Percentiles rank a stretch among this genome's conserved stretches.
Evolutionary conservation across 2,888 invertebrate genomes (phyloP).

Genomic region (Mesopsocus fuscifrons): DNA sequence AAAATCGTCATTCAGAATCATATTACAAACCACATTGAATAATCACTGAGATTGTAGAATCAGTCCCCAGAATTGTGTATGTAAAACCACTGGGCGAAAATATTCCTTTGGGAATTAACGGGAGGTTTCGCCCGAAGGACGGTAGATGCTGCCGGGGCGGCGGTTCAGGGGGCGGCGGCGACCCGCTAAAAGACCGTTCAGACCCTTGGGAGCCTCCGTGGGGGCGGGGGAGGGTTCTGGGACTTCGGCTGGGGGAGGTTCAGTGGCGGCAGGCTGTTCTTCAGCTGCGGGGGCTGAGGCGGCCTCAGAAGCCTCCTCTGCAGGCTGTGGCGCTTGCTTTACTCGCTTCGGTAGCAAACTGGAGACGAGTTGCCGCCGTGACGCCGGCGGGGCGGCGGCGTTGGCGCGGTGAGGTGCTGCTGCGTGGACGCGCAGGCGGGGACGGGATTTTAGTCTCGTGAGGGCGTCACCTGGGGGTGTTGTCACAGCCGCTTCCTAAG

Average conservation of each 20-base stretch:
- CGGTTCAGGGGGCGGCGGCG: neutral
- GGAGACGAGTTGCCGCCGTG: neutral
- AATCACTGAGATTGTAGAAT: too few relatives aligned
- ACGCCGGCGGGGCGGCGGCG: neutral
- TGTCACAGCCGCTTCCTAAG: constrained; percentile 18
- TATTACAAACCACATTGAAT: too few relatives aligned
- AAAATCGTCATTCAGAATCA: too few relatives aligned
- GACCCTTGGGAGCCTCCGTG: neutral
- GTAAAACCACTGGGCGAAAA: too few relatives aligned
- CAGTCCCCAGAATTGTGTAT: too few relatives aligned
- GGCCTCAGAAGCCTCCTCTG: neutral
- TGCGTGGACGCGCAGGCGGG: constrained; percentile 23
- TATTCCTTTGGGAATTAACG: too few relatives aligned
- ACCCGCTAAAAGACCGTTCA: neutral
- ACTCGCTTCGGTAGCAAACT: neutral
- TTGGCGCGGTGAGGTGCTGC: neutral
- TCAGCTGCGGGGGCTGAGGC: neutral
- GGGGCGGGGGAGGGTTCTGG: neutral
- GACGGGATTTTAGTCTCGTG: constrained; percentile 26
- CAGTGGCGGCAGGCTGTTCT: neutral
- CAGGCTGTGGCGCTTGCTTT: neutral
- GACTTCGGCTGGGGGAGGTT: neutral
- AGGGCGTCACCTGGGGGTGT: constrained; percentile 23
- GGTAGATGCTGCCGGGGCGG: neutral
- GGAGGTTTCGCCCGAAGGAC: too few relatives aligned